A percentile compares a stretch with the other conserved stretches of the same genome.
Conservation (phyloP, 2,113 vertebrate genomes). For the Prunella himalayana region DNA sequence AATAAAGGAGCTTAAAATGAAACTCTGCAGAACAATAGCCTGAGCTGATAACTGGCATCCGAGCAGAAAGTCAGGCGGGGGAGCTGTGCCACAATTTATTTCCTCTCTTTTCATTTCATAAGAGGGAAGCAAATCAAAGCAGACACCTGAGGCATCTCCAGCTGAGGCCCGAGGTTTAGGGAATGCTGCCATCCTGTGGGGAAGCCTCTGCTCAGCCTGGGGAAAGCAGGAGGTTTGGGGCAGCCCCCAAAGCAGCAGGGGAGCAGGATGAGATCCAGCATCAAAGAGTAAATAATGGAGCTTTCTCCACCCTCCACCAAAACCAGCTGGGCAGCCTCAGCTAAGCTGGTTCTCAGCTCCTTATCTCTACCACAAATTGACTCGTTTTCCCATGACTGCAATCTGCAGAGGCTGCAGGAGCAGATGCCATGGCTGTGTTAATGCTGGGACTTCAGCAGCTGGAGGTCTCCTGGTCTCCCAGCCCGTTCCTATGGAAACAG, state of each 20-base stretch:
- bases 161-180: background rate
- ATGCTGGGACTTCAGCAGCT: background rate
- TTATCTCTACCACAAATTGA: background rate
- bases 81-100: constrained; percentile 25
- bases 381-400: accelerated
- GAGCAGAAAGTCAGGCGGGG: background rate
- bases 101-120: background rate
- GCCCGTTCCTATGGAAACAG: background rate
- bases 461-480: background rate
- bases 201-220: background rate
- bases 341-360: background rate
- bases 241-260: background rate
- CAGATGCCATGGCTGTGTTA: background rate
- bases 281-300: background rate
- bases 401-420: background rate
- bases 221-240: background rate
- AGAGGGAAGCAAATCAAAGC: background rate
- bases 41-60: background rate
- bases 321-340: accelerated
- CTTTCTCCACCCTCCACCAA: background rate
- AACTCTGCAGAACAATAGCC: background rate
- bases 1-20: background rate
- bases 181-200: constrained; percentile 67
- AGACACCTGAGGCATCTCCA: background rate
- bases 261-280: background rate